Evolutionary conservation across 2,797 vertebrate species (phyloP), one percentile per base, ranked within the genome.

Genomic region (Helicolenus hilgendorfi): DNA sequence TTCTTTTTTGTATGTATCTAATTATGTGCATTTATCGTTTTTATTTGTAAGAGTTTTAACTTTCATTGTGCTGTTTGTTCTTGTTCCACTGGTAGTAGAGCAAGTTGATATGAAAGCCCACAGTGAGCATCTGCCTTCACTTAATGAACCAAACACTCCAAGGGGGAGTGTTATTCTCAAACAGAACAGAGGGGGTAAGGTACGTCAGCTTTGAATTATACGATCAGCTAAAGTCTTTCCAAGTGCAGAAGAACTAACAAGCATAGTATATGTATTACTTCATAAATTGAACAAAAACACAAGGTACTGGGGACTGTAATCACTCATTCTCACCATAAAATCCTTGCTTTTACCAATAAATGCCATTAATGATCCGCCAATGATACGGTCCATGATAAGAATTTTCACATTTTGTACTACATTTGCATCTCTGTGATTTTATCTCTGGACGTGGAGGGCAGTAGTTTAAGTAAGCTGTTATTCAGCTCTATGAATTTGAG

Each of bases 81-180:
- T 24, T 69, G 22, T 81, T 81, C 60, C 63, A 55, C 26, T 78
- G 24, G 58, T 71, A 22, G 20, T 62, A 8, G 18, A 4, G 69
- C 27, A 41, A 27, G 24, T 64, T 53, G 15, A 89, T 75, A 60
- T 60, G 33, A 79, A 84, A 60, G 49, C 13, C 35, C n/a, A 67
- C 58, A 69, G 26, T 62, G n/a, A 55, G 71, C 92, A 94, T 93
- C 92, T 94, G 93, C 49, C 82, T 91, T 82, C 59, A 81, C n/a
- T 91, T 90, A 91, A 86, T 77, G 59, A 70, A 81, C 24, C 59
- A 81, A 64, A 56, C 65, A 33, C 24, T 85, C 35, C 20, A 59
- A 80, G 18, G 63, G 62, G 55, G 56, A 29, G 74, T 76, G 33
- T 11, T 82, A 27, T 58, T 67, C 38, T 62, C 29, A 65, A 76